Evolutionary conservation across 2,797 vertebrate genomes (phyloP), one percentile per base, ranked within the genome.

Genomic region (Sebastes hopkinsi): DNA sequence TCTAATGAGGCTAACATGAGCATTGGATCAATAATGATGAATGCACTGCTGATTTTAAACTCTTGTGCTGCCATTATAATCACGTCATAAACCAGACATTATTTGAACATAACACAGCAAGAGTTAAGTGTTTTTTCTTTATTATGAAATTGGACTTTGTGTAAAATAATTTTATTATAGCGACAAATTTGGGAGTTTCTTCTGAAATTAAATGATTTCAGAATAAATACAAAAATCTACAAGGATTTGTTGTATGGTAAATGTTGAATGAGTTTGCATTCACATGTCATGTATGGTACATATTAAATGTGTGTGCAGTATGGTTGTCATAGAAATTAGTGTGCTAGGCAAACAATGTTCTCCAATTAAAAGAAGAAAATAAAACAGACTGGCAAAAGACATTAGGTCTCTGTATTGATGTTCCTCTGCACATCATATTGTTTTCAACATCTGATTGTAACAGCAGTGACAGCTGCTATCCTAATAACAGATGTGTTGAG

Each of bases 401-500:
- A 36, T 62, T n/a, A 62, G 10, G 61, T 59, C 27, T 27, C 9
- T 62, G 20, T 64, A 11, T 70, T 38, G 52, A 3, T 72, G 23
- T 55, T 12, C 34, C 23, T 61, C 16, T 23, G 14, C 27, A 52
- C 9, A 84, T 69, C 22, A 16, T 67, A 72, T 62, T 52, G 23
- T 69, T 29, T 42, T 52, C 11, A 65, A 25, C 16, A 55, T 42
- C 13, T 50, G 32, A 55, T 52, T 67, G 29, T 11, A 54, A 61
- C 14, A 81, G 54, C 20, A 34, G 42, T 68, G 20, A 60, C n/a
- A 69, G 42, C 67, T 50, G 23, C 11, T 56, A 29, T 75, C n/a
- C 30, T 68, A 72, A 68, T 66, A 74, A 55, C 56, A 74, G 77
- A 75, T 65, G 59, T 69, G 71, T 67, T 18, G 38, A 73, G 64